Evolutionary conservation across 2,113 vertebrate species (phyloP).

Genomic region (Cheilinus undulatus): DNA sequence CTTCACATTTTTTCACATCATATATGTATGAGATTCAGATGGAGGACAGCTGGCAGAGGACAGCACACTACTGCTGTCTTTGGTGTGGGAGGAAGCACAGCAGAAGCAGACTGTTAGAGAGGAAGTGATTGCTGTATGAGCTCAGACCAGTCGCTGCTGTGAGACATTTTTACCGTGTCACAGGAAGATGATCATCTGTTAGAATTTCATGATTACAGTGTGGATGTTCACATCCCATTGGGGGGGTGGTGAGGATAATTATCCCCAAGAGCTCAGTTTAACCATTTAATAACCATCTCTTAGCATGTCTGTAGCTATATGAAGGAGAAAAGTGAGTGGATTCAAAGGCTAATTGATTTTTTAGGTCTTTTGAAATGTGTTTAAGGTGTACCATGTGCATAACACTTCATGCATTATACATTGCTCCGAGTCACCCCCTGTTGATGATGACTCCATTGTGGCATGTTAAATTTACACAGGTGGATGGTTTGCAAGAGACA

Average conservation of each 20-base stretch:
- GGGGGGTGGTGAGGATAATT: conserved; percentile 42
- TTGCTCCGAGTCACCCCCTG: conserved; percentile 35
- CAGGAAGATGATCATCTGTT: conserved; percentile 44
- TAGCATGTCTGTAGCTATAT: conserved; percentile 5
- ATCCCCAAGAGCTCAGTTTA: conserved; percentile 30
- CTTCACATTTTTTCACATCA: conserved; percentile 30
- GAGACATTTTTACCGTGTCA: conserved; percentile 11
- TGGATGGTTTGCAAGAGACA: conserved; percentile 45
- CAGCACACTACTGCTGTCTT: conserved; percentile 38
- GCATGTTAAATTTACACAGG: conserved; percentile 57
- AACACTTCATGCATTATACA: conserved; percentile 53
- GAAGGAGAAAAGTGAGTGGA: conserved; percentile 22
- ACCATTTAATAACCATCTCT: conserved; percentile 39
- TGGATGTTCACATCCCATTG: conserved; percentile 35
- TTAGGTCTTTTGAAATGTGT: conserved; percentile 46
- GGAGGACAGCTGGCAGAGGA: conserved; percentile 57
- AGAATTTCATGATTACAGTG: conserved; percentile 37
- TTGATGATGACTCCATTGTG: conserved; percentile 55
- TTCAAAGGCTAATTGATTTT: conserved; percentile 8
- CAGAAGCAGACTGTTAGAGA: conserved; percentile 40
- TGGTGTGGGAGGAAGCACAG: conserved; percentile 52
- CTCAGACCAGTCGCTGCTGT: conserved; percentile 44
- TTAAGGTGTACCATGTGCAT: conserved; percentile 39
- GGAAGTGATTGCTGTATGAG: conserved; percentile 46
- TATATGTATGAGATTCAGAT: conserved; percentile 40